Evolutionary conservation across 2,113 vertebrate genomes (phyloP), one percentile per base, ranked within the genome.

Genomic region (Monarcha castaneiventris): DNA sequence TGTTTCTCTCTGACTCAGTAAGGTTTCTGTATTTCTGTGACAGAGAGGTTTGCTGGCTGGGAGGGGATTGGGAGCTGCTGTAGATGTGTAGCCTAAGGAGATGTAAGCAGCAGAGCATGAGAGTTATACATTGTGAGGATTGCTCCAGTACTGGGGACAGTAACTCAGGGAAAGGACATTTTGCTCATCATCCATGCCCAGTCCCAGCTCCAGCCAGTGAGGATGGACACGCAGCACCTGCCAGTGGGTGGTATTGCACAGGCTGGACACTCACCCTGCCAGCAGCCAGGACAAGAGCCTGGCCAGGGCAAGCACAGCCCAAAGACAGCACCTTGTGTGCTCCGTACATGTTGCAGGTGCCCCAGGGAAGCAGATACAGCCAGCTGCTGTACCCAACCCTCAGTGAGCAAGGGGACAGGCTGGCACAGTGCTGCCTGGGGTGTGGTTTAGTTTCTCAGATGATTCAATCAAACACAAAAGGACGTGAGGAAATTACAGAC

Each of bases 171-270:
- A 41, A 84, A 71, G 35, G 69, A 59, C 0, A 0, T 46, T 86
- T 51, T 71, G 39, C 25, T 67, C 3, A 0, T 72, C 69, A 62
- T 13, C n/a, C 0, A 0, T 35, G 16, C 15, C 58, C 62, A 10
- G 32, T 56, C 43, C 32, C 68, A 68, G n/a, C 59, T 63, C 0
- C 58, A 66, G 76, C 20, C 1, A 2, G 58, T 4, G 41, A 58
- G 68, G 54, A 73, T 3, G 3, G 80, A 89, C 73, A 51, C 2
- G 0, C 48, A 74, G 79, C 49, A 68, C 52, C 37, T 56, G 67
- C 16, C 49, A 71, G 51, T 6, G 16, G 58, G 32, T 9, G 4
- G 26, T 9, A 48, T 5, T 51, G 55, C 62, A 62, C 32, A 26
- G 7, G 13, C 54, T 48, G 62, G 49, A 56, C 59, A 84, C 41